Conservation (phyloP, 2,113 vertebrate species). For the Phalacrocorax pelagicus region DNA sequence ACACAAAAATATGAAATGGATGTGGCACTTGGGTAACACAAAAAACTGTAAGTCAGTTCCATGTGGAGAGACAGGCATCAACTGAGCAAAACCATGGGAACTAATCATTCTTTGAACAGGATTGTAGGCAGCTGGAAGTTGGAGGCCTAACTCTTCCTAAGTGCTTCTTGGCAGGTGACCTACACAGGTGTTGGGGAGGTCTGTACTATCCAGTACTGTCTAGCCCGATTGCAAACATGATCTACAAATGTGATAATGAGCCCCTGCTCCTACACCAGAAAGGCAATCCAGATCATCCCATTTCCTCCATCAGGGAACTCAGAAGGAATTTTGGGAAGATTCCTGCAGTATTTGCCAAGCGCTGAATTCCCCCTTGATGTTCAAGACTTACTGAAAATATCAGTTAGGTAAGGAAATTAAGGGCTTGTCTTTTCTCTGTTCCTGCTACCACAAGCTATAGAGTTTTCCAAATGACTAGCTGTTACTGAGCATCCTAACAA, state of each 20-base stretch:
- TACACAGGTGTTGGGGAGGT: neutral
- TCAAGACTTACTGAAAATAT: neutral
- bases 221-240: neutral
- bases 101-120: neutral
- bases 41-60: rapidly evolving
- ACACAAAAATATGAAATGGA: neutral
- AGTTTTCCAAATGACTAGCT: neutral
- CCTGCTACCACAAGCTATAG: neutral
- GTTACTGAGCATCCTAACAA: neutral
- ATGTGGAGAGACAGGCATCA: neutral
- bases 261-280: neutral
- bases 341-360: neutral
- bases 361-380: neutral
- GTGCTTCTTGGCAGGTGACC: neutral
- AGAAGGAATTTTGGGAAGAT: neutral
- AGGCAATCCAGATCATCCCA: neutral
- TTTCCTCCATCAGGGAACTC: neutral
- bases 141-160: neutral
- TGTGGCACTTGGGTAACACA: neutral
- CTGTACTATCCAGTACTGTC: neutral
- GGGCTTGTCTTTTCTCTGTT: neutral
- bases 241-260: neutral
- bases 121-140: neutral
- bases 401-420: neutral
- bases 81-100: neutral